phyloP scores from a whole-genome alignment of 2,797 vertebrate genomes.

The Rhabdomys pumilio region DNA sequence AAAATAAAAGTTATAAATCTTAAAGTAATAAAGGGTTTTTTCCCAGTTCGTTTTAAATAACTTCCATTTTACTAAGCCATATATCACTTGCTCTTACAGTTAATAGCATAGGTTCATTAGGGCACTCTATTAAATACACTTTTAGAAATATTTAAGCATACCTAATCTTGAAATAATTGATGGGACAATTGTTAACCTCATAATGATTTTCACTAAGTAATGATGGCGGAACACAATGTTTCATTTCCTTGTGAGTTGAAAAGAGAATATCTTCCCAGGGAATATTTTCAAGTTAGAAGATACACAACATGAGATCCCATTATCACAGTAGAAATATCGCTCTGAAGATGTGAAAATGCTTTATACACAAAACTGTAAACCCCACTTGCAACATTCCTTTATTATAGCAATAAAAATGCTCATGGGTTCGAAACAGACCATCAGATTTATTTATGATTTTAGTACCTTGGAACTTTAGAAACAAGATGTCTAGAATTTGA shows the following conservation, averaged over 20 bases:
- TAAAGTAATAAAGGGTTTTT: conserved; percentile 74
- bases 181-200: conserved; percentile 53
- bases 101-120: conserved; percentile 67
- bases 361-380: conserved; percentile 33
- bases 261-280: conserved; percentile 46
- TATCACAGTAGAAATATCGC: conserved; percentile 36
- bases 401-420: conserved; percentile 62
- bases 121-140: conserved; percentile 72
- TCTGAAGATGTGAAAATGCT: conserved; percentile 68
- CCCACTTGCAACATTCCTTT: conserved; percentile 65
- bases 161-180: conserved; percentile 65
- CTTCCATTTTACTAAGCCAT: conserved; percentile 73
- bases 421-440: conserved; percentile 19
- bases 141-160: conserved; percentile 70
- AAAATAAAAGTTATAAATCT: conserved; percentile 77
- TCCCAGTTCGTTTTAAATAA: conserved; percentile 77
- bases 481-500: conserved; percentile 7
- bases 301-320: conserved; percentile 65
- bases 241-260: conserved; percentile 57
- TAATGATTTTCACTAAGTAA: conserved; percentile 34
- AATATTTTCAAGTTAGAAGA: conserved; percentile 69
- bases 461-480: conserved; percentile 8
- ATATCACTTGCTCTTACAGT: conserved; percentile 64
- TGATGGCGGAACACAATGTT: conserved; percentile 18
- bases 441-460: conserved; percentile 38